A percentile compares a stretch with the other conserved stretches of the same genome.
phyloP scores from a whole-genome alignment of 1,140 invertebrate genomes.

The Cherax destructor region DNA sequence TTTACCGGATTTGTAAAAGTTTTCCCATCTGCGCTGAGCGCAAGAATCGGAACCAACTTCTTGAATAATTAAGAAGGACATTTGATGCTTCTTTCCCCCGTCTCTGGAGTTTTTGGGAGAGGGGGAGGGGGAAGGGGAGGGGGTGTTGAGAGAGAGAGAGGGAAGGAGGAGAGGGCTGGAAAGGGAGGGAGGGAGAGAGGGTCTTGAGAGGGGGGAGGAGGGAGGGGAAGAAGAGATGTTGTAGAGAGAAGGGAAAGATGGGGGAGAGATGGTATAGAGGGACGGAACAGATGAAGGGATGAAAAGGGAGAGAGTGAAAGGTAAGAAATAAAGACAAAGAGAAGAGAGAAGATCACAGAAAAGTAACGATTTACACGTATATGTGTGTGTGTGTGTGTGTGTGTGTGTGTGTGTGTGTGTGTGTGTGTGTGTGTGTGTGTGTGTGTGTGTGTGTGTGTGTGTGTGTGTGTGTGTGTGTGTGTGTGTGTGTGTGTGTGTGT shows the following conservation, averaged over 20 bases:
- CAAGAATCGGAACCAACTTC: conserved; percentile 36
- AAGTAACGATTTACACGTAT: too few species aligned
- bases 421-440: too few species aligned
- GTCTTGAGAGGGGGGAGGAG: neutral
- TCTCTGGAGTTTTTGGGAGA: neutral
- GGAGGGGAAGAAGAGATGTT: neutral
- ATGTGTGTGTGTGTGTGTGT: too few species aligned
- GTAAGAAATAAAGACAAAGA: too few species aligned
- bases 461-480: too few species aligned
- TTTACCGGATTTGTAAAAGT: conserved; percentile 50
- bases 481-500: too few species aligned
- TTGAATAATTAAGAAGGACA: conserved; percentile 58
- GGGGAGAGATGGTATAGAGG: too few species aligned
- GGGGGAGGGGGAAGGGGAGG: neutral
- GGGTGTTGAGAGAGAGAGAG: neutral
- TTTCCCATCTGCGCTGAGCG: conserved; percentile 51
- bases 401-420: too few species aligned
- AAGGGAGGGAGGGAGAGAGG: neutral
- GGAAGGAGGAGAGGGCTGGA: neutral
- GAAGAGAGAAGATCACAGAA: too few species aligned
- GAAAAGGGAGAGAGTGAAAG: too few species aligned
- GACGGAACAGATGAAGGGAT: too few species aligned
- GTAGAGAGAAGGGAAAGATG: neutral
- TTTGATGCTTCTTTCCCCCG: conserved; percentile 27
- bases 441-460: too few species aligned